Percentiles rank a stretch among this genome's conserved stretches.
phyloP scores from a whole-genome alignment of 2,888 invertebrate genomes.

The Agrotis puta region DNA sequence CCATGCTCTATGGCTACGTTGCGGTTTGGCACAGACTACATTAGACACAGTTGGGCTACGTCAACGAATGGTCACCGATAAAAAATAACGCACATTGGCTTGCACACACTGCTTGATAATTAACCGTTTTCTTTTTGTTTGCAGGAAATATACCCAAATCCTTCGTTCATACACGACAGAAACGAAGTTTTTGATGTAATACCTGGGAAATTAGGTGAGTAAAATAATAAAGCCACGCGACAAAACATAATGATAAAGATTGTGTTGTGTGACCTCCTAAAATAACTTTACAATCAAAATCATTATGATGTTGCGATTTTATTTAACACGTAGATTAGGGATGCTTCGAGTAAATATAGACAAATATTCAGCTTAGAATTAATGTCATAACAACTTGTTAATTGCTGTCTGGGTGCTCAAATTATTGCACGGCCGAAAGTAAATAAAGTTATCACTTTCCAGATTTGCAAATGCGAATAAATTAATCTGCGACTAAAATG shows the following conservation, averaged over 20 bases:
- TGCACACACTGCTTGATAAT: background rate
- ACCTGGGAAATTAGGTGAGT: slow-evolving; percentile 96
- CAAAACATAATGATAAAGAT: background rate
- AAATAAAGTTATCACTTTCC: background rate
- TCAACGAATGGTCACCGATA: too few relatives aligned
- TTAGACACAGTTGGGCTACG: too few relatives aligned
- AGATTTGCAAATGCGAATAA: slow-evolving; percentile 11
- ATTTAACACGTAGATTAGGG: too few relatives aligned
- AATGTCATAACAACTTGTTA: background rate
- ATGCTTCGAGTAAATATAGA: too few relatives aligned
- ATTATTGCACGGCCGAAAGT: background rate
- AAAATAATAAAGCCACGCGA: slow-evolving; percentile 2
- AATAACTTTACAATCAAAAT: background rate
- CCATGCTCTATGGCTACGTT: too few relatives aligned
- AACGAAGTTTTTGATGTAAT: slow-evolving; percentile 95
- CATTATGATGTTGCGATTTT: slow-evolving; percentile 17
- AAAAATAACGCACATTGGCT: too few relatives aligned
- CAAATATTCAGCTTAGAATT: too few relatives aligned
- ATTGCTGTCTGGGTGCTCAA: background rate
- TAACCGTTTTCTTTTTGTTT: slow-evolving; percentile 72
- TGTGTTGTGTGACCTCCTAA: background rate
- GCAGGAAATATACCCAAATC: slow-evolving; percentile 94
- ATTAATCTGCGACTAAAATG: background rate
- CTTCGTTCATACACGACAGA: slow-evolving; percentile 95
- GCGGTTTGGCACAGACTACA: too few relatives aligned